phyloP scores from a whole-genome alignment of 2,888 invertebrate genomes.

The Drosophila melanocephala region DNA sequence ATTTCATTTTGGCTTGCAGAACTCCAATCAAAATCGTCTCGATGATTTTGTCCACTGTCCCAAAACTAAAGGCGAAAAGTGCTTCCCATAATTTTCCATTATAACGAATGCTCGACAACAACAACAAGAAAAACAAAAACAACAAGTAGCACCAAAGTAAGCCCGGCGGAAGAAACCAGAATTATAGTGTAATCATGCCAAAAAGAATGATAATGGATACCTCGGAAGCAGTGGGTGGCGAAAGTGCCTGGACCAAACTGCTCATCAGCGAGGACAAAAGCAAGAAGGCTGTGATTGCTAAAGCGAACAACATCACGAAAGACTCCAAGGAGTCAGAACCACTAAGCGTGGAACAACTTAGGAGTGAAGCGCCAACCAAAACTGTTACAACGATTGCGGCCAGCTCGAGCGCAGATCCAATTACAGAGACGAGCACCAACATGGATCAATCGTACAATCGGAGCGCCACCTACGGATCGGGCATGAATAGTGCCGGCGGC shows the following conservation, averaged over 20 bases:
- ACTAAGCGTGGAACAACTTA: constrained; percentile 68
- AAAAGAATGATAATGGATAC: constrained; percentile 84
- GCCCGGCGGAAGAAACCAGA: background rate
- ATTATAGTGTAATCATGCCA: constrained; percentile 42
- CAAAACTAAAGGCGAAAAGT: constrained; percentile 50
- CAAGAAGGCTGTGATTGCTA: constrained; percentile 78
- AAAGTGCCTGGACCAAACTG: constrained; percentile 85
- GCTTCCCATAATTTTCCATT: constrained; percentile 70
- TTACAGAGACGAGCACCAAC: constrained; percentile 11
- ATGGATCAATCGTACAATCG: constrained; percentile 68
- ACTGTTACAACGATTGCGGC: background rate
- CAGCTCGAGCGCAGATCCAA: constrained; percentile 14
- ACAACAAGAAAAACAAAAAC: background rate
- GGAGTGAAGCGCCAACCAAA: background rate
- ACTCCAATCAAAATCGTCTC: constrained; percentile 49
- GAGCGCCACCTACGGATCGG: constrained; percentile 67
- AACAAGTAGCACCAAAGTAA: constrained; percentile 39
- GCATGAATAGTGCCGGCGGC: constrained; percentile 66
- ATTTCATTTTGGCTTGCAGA: constrained; percentile 61
- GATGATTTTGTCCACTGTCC: constrained; percentile 57
- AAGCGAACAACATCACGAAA: constrained; percentile 55
- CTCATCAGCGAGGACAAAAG: constrained; percentile 80
- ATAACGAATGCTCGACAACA: constrained; percentile 84
- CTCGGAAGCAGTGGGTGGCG: constrained; percentile 77
- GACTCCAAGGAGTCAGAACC: constrained; percentile 71